phyloP scores from a whole-genome alignment of 2,113 vertebrate species.

The Brachirus orientalis region DNA sequence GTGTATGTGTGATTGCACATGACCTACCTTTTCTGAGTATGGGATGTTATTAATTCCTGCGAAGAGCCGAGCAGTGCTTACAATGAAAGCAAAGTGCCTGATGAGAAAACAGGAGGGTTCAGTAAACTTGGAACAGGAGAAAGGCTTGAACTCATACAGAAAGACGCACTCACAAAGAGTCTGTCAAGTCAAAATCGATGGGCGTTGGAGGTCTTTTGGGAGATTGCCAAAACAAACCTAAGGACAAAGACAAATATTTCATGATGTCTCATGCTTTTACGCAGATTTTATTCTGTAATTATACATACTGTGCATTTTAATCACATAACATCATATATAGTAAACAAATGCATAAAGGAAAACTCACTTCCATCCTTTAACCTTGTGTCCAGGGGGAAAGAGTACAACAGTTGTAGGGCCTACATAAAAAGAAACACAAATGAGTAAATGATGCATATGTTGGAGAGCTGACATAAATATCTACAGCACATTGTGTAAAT shows the following conservation, averaged over 20 bases:
- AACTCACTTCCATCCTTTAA: slow-evolving; percentile 98
- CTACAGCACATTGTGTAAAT: neutral
- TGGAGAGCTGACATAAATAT: neutral
- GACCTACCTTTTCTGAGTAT: slow-evolving; percentile 88
- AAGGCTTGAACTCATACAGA: neutral
- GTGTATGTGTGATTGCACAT: neutral
- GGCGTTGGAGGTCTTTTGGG: slow-evolving; percentile 95
- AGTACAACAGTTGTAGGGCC: slow-evolving; percentile 95
- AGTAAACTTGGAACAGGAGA: neutral
- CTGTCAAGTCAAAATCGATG: slow-evolving; percentile 91
- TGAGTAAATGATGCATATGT: neutral
- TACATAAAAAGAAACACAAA: slow-evolving; percentile 56
- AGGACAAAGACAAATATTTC: slow-evolving; percentile 18
- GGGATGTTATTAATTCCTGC: slow-evolving; percentile 89
- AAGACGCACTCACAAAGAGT: slow-evolving; percentile 89
- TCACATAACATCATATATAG: neutral
- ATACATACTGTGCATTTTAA: too few relatives aligned
- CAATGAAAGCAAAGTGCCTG: slow-evolving; percentile 93
- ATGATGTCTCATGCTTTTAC: neutral
- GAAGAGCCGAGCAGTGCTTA: slow-evolving; percentile 91
- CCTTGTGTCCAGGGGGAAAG: slow-evolving; percentile 94
- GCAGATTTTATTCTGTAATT: neutral
- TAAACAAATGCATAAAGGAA: neutral
- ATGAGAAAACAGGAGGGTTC: slow-evolving; percentile 41
- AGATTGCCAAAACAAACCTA: slow-evolving; percentile 99